These are phyloP conservation scores for Stictocephala bisonia DNA, from an alignment of 2,888 invertebrate species.

Conservation along the genomic window DNA sequence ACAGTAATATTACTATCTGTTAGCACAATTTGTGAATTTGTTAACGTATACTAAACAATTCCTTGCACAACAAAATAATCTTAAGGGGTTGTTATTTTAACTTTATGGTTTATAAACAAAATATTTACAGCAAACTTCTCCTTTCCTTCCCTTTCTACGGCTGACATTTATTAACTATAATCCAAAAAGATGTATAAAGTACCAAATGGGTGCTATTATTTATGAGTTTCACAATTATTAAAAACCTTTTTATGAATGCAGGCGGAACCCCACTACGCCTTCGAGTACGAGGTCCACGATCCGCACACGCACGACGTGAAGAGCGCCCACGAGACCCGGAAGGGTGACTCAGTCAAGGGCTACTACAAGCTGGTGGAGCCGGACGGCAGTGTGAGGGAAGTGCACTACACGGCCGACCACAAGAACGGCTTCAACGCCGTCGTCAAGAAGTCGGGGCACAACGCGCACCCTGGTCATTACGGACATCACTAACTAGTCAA, in stretches of 20 bases:
- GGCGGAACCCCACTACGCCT: slow-evolving; percentile 65
- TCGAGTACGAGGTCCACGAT: slow-evolving; percentile 66
- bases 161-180: too few relatives aligned
- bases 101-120: not conserved
- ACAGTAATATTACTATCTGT: too few relatives aligned
- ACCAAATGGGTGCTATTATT: too few relatives aligned
- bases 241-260: slow-evolving; percentile 53
- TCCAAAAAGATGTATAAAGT: too few relatives aligned
- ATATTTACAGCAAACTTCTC: not conserved
- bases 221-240: not conserved
- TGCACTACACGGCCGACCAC: slow-evolving; percentile 60
- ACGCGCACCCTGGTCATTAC: slow-evolving; percentile 51
- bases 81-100: too few relatives aligned
- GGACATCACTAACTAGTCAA: slow-evolving; percentile 34
- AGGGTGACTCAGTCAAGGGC: slow-evolving; percentile 66
- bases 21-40: too few relatives aligned
- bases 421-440: slow-evolving; percentile 60
- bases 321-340: slow-evolving; percentile 65
- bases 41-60: too few relatives aligned
- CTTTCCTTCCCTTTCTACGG: not conserved
- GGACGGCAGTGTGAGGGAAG: slow-evolving; percentile 56
- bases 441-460: slow-evolving; percentile 57
- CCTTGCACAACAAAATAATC: too few relatives aligned
- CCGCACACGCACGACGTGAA: slow-evolving; percentile 66
- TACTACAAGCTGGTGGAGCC: slow-evolving; percentile 63